A percentile compares a stretch with the other conserved stretches of the same genome.
These are phyloP conservation scores for Furnarius figulus DNA, from an alignment of 2,113 vertebrate species.

Conservation along the genomic window DNA sequence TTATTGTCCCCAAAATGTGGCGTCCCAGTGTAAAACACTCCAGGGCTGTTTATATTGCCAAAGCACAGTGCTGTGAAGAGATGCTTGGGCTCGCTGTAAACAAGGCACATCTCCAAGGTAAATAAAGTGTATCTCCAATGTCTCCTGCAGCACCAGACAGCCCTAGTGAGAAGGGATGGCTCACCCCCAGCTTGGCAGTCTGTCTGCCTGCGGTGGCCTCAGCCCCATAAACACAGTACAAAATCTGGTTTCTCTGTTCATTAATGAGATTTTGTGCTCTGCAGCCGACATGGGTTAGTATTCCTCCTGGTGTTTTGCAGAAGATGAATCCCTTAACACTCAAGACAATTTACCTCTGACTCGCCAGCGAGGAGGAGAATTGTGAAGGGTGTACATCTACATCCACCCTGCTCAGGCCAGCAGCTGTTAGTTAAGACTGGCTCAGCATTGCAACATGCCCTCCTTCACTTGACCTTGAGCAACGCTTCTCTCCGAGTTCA, in stretches of 20 bases:
- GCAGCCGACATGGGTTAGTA: neutral
- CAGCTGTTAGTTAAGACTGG: neutral
- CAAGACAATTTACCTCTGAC: neutral
- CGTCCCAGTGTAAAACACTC: neutral
- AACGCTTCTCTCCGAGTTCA: neutral
- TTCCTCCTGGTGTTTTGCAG: neutral
- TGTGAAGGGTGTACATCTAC: neutral
- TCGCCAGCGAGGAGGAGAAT: neutral
- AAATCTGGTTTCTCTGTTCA: neutral
- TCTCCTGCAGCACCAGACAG: neutral
- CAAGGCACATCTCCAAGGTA: neutral
- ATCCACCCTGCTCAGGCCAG: neutral
- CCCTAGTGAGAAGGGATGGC: neutral
- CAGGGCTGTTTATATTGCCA: neutral
- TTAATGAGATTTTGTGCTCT: neutral
- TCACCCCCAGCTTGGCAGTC: fast-evolving
- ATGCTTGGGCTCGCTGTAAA: neutral
- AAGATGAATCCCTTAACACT: neutral
- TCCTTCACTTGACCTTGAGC: constrained; percentile 30
- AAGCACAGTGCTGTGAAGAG: neutral
- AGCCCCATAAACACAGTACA: neutral
- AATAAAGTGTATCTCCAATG: neutral
- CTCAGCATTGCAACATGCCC: neutral
- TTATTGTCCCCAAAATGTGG: neutral
- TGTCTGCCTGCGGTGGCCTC: neutral